phyloP scores from a whole-genome alignment of 2,888 invertebrate genomes.

The Allolobophora icterica region DNA sequence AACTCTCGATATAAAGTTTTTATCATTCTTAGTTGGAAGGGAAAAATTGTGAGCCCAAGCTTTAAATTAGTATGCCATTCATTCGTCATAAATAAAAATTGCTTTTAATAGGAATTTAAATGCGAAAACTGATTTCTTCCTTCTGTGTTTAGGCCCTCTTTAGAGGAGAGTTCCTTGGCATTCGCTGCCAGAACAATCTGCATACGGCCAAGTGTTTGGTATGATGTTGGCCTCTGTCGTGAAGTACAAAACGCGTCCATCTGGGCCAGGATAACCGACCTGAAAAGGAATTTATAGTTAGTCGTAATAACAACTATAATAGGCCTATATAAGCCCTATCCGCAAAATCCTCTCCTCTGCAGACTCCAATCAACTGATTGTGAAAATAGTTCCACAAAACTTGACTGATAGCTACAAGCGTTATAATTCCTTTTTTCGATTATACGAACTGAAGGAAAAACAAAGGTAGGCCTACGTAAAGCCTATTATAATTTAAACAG shows the following conservation, averaged over 20 bases:
- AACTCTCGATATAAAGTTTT: no score
- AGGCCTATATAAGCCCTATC: no score
- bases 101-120: neutral
- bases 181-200: constrained; percentile 30
- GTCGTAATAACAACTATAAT: neutral
- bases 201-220: constrained; percentile 29
- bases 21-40: no score
- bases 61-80: neutral
- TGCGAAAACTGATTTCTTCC: neutral
- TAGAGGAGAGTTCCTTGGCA: constrained; percentile 34
- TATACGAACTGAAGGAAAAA: no score
- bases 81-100: neutral
- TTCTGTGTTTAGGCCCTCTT: neutral
- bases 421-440: no score
- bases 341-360: no score
- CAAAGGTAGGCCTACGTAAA: no score
- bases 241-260: constrained; percentile 30
- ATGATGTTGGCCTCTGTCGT: constrained; percentile 35
- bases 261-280: constrained; percentile 31
- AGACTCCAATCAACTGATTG: no score
- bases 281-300: constrained; percentile 1
- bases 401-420: no score
- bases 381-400: no score
- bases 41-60: neutral
- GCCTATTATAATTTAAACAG: no score